Base-by-base conservation (phyloP, 2,113 vertebrate genomes). In the Clinocottus analis region DNA sequence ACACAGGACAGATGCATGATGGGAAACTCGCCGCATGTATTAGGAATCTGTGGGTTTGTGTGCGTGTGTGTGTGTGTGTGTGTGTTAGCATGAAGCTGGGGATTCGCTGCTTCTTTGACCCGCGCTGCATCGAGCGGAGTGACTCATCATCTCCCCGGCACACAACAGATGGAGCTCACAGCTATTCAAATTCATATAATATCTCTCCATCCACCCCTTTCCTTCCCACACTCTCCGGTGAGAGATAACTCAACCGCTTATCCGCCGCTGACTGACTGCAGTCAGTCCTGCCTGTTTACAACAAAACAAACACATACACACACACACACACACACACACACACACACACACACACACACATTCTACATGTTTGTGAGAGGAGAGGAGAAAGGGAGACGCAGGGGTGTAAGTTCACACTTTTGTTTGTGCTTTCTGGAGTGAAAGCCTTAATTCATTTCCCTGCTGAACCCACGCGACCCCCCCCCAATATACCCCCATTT, bases 121-220 rank as follows among this genome's bases (percentile, higher is more conserved):
- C 47, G 2, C 27, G 61, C 71, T 77, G 61, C 41, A 83, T 72
- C 77, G 60, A 75, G 76, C 23, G 4, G 39, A 83, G 37, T 90
- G 91, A 91, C 86, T 89, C 89, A 91, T 79, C 89, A 73, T 84
- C 65, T 80, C 75, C 65, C 27, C 67, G 79, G 81, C 61, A 80
- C 82, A 77, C 85, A 87, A 74, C 88, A 91, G 88, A 91, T 89
- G 91, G 87, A 90, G 83, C 85, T 81, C 53, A 41, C 73, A 78
- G 89, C 75, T 75, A 72, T 87, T 85, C 75, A 78, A 60, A 80
- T 79, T 83, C 81, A 74, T 65, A 82, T 80, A 77, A 88, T 80
- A 78, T 61, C 72, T 75, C 77, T 82, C 63, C 63, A 79, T 82
- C 61, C 66, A 67, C 41, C 64, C 68, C 19, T 13, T 55, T 58